Conservation (phyloP, 2,113 vertebrate genomes). For the Pterophyllum scalare region DNA sequence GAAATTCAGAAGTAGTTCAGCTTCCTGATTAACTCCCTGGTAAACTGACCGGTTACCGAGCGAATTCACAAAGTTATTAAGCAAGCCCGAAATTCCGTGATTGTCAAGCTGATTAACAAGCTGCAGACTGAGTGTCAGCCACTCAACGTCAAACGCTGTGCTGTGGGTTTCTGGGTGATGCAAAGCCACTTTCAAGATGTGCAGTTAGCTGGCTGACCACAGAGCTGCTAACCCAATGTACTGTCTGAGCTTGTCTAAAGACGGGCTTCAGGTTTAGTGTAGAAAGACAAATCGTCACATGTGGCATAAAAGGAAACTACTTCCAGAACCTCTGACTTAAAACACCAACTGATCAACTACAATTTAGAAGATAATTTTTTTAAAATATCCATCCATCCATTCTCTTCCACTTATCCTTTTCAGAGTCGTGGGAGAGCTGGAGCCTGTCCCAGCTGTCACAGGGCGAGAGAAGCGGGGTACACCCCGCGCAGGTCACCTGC, state of each 20-base stretch:
- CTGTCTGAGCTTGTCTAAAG: background rate
- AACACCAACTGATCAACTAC: background rate
- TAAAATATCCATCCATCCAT: background rate
- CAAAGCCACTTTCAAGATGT: background rate
- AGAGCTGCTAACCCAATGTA: background rate
- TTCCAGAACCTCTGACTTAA: background rate
- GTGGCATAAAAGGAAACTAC: background rate
- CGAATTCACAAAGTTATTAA: background rate
- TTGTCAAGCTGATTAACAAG: background rate
- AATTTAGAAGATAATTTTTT: rapidly evolving
- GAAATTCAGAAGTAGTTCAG: background rate
- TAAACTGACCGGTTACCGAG: background rate
- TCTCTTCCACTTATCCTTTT: too few species aligned
- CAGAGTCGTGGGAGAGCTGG: too few species aligned
- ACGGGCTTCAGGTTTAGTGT: background rate
- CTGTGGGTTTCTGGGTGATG: background rate
- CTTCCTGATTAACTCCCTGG: background rate
- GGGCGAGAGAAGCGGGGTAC: too few species aligned
- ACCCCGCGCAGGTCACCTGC: too few species aligned
- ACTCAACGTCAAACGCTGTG: background rate
- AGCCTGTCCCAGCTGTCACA: too few species aligned
- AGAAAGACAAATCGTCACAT: background rate
- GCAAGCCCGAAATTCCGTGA: background rate
- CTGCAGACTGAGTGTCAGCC: background rate
- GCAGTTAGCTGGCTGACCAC: background rate